Evolutionary conservation across 2,797 vertebrate genomes (phyloP).

Genomic region (Falco novaeseelandiae): DNA sequence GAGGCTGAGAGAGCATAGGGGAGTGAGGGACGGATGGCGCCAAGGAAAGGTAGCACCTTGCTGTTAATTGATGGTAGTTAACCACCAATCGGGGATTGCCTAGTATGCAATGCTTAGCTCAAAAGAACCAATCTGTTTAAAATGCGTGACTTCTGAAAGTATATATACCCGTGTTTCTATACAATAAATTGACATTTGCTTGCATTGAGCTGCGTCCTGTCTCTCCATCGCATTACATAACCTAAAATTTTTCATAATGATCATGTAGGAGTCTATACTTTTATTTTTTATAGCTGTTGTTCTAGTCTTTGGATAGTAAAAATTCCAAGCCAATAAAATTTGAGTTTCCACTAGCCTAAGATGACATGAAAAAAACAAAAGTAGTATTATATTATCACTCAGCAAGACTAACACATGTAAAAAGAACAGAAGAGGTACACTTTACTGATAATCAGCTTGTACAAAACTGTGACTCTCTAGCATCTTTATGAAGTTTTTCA

Average conservation of each 20-base stretch:
- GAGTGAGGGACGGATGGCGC: too few relatives aligned
- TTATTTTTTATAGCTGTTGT: neutral
- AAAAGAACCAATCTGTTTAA: too few relatives aligned
- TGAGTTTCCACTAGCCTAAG: neutral
- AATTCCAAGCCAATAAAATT: neutral
- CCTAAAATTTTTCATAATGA: neutral
- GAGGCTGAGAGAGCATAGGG: too few relatives aligned
- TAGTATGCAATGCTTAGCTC: too few relatives aligned
- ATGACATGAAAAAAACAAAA: neutral
- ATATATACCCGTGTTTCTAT: too few relatives aligned
- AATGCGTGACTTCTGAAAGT: too few relatives aligned
- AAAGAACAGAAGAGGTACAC: neutral
- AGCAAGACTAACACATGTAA: neutral
- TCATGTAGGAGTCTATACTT: neutral
- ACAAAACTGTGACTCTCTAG: neutral
- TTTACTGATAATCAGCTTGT: neutral
- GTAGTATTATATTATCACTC: neutral
- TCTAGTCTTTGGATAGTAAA: constrained; percentile 6
- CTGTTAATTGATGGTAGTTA: too few relatives aligned
- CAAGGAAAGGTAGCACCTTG: too few relatives aligned
- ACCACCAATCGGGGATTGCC: too few relatives aligned
- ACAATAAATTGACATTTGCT: too few relatives aligned
- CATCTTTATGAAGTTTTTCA: neutral
- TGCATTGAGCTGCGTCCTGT: too few relatives aligned
- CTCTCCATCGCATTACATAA: neutral